Evolutionary conservation across 2,888 invertebrate genomes (phyloP), one percentile per base, ranked within the genome.

Genomic region (Erebia ligea): DNA sequence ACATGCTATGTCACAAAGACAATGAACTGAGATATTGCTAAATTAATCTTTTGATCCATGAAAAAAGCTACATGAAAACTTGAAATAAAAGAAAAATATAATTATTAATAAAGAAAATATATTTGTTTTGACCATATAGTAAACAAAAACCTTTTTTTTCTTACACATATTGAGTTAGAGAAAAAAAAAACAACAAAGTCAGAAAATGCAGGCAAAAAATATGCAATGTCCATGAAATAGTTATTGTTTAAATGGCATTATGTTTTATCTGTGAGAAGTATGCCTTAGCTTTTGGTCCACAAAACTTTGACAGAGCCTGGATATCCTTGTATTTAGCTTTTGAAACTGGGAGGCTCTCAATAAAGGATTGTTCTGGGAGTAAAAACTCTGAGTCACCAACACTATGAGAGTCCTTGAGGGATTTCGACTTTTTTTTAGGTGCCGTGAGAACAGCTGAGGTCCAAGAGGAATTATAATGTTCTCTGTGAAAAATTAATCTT

Each of bases 401-500:
- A 48, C 45, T 11, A 48, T 48, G 45, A 48, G 45, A 48, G 45
- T 48, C 45, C 11, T 48, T 48, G 11, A 13, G 45, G 45, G 45
- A 11, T 48, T 48, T 48, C 11, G 2, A 48, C 11, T 48, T 48
- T 48, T 48, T 48, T 48, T 48, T 48, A 48, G 45, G 45, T 48
- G 45, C 45, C 2, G 11, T 48, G 45, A 48, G 45, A 48, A 48
- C 11, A 48, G 45, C 10, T 11, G 45, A 48, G 13, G 45, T 48
- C 45, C 45, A 48, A 11, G 45, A 48, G 45, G 45, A 48, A 11
- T 48, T 48, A 11, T 48, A 48, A 48, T 48, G 45, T 48, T 48
- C 71, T 75, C 75, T 73, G 48, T 77, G 71, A 74, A 77, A 77
- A 75, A 73, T 71, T 6, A 75, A 69, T 70, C 73, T 73, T 72